Percentiles rank a stretch among this genome's conserved stretches.
Evolutionary conservation across 2,888 invertebrate species (phyloP).

Genomic region (Hirtodrosophila duncani): DNA sequence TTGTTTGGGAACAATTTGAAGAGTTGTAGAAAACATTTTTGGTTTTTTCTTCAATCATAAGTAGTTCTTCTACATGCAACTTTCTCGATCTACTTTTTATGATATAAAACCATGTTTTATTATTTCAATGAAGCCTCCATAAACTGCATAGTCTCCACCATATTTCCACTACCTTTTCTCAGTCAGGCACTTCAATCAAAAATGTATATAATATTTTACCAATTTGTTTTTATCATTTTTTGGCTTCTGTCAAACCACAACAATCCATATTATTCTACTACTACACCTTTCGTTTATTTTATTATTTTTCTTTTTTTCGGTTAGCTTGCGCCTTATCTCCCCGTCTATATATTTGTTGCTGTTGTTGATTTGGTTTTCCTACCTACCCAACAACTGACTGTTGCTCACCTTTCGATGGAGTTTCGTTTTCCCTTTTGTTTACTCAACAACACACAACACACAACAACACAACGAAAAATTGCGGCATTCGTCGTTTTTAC

Average conservation of each 20-base stretch:
- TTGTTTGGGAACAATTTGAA: too few relatives aligned
- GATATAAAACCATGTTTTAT: too few relatives aligned
- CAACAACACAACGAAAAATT: conserved; percentile 31
- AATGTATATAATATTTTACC: conserved; percentile 19
- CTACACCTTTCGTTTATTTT: conserved; percentile 12
- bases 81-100: too few relatives aligned
- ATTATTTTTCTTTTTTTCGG: conserved; percentile 20
- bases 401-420: conserved; percentile 43
- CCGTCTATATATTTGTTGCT: conserved; percentile 11
- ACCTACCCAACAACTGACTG: conserved; percentile 26
- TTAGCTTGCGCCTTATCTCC: conserved; percentile 49
- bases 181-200: conserved; percentile 1
- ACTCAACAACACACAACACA: conserved; percentile 56
- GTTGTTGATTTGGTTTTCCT: conserved; percentile 47
- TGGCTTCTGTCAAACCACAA: conserved; percentile 19
- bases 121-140: too few relatives aligned
- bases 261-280: conserved; percentile 13
- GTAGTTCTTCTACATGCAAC: too few relatives aligned
- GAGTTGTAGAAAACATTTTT: too few relatives aligned
- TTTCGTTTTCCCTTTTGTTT: conserved; percentile 47
- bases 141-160: too few relatives aligned
- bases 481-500: conserved; percentile 35
- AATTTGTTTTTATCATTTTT: conserved; percentile 1
- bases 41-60: too few relatives aligned
- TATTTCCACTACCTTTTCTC: too few relatives aligned